Base-by-base conservation (phyloP, 92 coral and sea anemone species). In the Porites evermanni region DNA sequence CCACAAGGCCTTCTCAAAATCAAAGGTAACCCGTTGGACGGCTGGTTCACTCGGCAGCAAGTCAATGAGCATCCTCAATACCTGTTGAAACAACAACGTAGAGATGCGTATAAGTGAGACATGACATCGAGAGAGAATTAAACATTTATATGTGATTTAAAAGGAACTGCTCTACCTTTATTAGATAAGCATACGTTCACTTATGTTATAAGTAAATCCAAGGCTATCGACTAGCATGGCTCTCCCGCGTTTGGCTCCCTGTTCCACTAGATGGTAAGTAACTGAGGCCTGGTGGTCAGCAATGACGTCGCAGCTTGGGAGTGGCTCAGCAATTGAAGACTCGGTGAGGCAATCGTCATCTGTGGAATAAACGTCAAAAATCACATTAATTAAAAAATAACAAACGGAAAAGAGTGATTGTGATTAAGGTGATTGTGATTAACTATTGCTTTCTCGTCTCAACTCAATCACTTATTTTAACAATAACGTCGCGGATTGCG, bases 11-110 rank as follows among this genome's bases (percentile, higher is more conserved):
- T 24, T 24, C 26, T 24, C 26, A 24, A 24, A 24, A 24, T 24
- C 26, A 6, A 81, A 16, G 53, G 85, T 81, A 50, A 81, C 77
- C 70, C 50, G 74, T 29, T 68, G 12, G 53, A 81, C 85, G 23
- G 75, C 85, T 16, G 67, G 85, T 38, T 47, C 63, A 38, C 72
- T 64, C 17, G 77, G 85, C 32, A 81, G 85, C 66, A 81, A 47
- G 29, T 53, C 50, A 2, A 81, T 53, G 52, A 81, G 47, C 54
- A 23, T 51, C 24, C 64, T 66, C 52, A 81, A 53, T 67, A 69
- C 77, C 77, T 24, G 26, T 24, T 81, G 70, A 79, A 61, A 67
- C 17, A 17, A 19, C 60, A 61, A 38, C 5, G 13, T 19, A 7
- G 16, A 61, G 38, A 20, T 12, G 21, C 50, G 13, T 7, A 79